Evolutionary conservation across 2,888 invertebrate genomes (phyloP).

Genomic region (Smittia aterrima): DNA sequence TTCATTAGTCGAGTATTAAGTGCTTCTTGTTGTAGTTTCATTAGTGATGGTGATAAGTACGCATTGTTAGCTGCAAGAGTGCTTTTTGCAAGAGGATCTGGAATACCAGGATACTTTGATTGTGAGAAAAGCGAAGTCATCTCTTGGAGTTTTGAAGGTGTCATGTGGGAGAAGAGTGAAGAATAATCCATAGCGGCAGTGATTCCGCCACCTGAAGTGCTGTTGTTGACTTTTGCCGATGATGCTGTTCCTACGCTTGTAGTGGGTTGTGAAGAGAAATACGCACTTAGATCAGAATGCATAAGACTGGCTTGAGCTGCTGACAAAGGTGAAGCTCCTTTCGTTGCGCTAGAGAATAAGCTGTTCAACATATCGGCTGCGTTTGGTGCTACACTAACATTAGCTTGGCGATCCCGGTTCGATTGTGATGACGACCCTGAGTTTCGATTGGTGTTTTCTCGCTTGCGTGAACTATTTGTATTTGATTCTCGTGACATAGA

Average conservation of each 20-base stretch:
- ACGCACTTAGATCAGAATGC: slow-evolving; percentile 27
- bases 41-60: slow-evolving; percentile 70
- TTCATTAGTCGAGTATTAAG: slow-evolving; percentile 58
- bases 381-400: slow-evolving; percentile 35
- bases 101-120: slow-evolving; percentile 57
- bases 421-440: slow-evolving; percentile 4
- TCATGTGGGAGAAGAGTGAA: slow-evolving; percentile 39
- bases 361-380: slow-evolving; percentile 41
- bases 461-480: slow-evolving; percentile 20
- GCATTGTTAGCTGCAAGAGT: slow-evolving; percentile 75
- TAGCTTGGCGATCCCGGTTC: background rate
- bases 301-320: background rate
- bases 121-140: slow-evolving; percentile 55
- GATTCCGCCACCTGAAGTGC: slow-evolving; percentile 34
- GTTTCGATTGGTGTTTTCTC: slow-evolving; percentile 4
- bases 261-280: slow-evolving; percentile 44
- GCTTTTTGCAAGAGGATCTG: slow-evolving; percentile 74
- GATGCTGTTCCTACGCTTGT: slow-evolving; percentile 42
- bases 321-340: background rate
- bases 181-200: slow-evolving; percentile 32
- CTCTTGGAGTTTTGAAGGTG: slow-evolving; percentile 47
- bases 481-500: background rate
- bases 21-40: slow-evolving; percentile 65
- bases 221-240: slow-evolving; percentile 43
- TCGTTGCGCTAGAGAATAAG: slow-evolving; percentile 32